Evolutionary conservation across 2,113 vertebrate species (phyloP), one percentile per base, ranked within the genome.

Genomic region (Pteropus alecto): DNA sequence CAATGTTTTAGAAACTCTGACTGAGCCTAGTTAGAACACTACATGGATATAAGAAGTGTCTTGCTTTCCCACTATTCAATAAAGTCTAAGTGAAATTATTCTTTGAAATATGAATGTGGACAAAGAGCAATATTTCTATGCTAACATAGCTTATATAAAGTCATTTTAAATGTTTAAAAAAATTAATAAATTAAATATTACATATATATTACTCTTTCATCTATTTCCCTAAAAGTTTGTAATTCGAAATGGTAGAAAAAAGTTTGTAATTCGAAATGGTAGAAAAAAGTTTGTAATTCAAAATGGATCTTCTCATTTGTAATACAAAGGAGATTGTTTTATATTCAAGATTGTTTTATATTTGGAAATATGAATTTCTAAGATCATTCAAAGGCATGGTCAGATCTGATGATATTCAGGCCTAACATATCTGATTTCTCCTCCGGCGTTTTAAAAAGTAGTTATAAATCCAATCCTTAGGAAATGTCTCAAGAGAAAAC

Each of bases 141-240:
- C 92, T 90, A 94, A 93, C 28, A 61, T 16, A 84, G 54, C 65
- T 84, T 87, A 82, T 70, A 90, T 82, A 82, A 61, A 90, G 35
- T 90, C 11, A 54, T 83, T 94, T 95, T 30, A 94, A 93, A 94
- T 51, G 15, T 67, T 90, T 93, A 95, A 1, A 90, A 97, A 92
- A 95, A 86, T 70, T 63, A 88, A 51, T 70, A 86, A 51, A 61
- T 87, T 87, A 94, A 58, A 68, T 68, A 87, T 35, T 63, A 51
- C 12, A 78, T 35, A 83, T 35, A 78, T 68, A 56, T 33, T 73
- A 60, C 19, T 61, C 18, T 77, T 85, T 68, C 48, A 94, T 67
- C 56, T 54, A 54, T 74, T 84, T 93, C 54, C 35, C 76, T 90
- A 84, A 41, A 87, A 79, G 11, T 71, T 51, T 41, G 61, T 56